Evolutionary conservation across 1,140 invertebrate species (phyloP), one percentile per base, ranked within the genome.

Genomic region (Trichoplusia ni): DNA sequence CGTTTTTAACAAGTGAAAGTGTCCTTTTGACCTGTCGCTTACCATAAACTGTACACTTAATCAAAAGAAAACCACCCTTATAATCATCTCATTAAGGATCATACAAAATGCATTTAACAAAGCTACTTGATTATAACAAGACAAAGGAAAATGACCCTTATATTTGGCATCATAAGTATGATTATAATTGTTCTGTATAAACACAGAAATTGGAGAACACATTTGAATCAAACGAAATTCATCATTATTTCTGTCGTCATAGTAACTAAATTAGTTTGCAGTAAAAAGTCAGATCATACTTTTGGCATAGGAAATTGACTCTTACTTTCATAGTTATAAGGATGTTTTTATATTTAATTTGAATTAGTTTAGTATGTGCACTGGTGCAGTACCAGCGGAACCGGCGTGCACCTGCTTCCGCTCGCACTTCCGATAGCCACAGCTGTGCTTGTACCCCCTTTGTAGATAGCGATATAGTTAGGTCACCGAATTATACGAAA

Each of bases 371-470:
- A 2, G 11, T n/a, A 29, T 58, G 46, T 61, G 38, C 49, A 44
- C 25, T 33, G 42, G 63, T 64, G 61, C 56, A 29, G 53, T 60
- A 69, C 51, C 38, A 60, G 40, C 73, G 73, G 77, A 75, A 73
- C 68, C 67, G 65, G 18, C 16, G 33, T 69, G 67, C 79, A 81
- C 76, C 79, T 81, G 79, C 60, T 74, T 81, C 79, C 79, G 76
- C 66, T 66, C 59, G 38, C 27, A 21, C 65, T 73, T 77, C 73
- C 75, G 64, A 16, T 62, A 8, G 56, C 29, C 23, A 58, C 54
- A 58, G 54, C 54, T 58, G 54, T 11, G 23, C 23, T 16, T 40
- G 19, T 7, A 25, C 8, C 3, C 3, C 4, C 13, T 4, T 35
- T 33, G 16, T 35, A 47, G 25, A 18, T n/a, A 25, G 42, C 18